phyloP scores from a whole-genome alignment of 2,888 invertebrate species.

The Agrochola lota region DNA sequence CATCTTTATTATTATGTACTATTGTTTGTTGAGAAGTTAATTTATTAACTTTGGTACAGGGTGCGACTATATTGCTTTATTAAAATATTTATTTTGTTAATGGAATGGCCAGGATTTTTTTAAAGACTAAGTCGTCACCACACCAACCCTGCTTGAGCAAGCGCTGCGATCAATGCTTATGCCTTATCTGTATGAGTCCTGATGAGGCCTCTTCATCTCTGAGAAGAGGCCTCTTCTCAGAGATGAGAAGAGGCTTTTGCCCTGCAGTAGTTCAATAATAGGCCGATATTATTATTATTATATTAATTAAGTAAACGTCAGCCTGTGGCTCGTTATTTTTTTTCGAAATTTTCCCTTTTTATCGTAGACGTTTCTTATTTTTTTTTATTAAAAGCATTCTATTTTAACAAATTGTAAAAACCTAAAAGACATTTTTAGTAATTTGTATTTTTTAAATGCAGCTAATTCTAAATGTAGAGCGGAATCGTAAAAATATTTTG shows the following conservation, averaged over 20 bases:
- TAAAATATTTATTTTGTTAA: slow-evolving; percentile 22
- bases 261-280: not conserved
- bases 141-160: not conserved
- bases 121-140: not conserved
- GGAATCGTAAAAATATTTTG: slow-evolving; percentile 39
- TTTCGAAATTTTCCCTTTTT: not conserved
- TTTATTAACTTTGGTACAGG: slow-evolving; percentile 56
- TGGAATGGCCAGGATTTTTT: not conserved
- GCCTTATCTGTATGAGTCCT: not conserved
- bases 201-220: too few species aligned
- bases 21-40: slow-evolving; percentile 63
- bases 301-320: too few species aligned
- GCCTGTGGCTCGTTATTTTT: not conserved
- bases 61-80: slow-evolving; percentile 28
- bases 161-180: not conserved
- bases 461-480: slow-evolving; percentile 24
- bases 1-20: slow-evolving; percentile 66
- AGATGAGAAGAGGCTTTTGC: too few species aligned
- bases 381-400: slow-evolving; percentile 12
- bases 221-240: too few species aligned
- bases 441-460: slow-evolving; percentile 47
- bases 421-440: slow-evolving; percentile 31
- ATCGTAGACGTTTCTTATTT: too few species aligned
- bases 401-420: slow-evolving; percentile 32
- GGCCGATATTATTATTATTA: not conserved